Base-by-base conservation (phyloP, 64 coral and sea anemone genomes). In the Porites lutea region DNA sequence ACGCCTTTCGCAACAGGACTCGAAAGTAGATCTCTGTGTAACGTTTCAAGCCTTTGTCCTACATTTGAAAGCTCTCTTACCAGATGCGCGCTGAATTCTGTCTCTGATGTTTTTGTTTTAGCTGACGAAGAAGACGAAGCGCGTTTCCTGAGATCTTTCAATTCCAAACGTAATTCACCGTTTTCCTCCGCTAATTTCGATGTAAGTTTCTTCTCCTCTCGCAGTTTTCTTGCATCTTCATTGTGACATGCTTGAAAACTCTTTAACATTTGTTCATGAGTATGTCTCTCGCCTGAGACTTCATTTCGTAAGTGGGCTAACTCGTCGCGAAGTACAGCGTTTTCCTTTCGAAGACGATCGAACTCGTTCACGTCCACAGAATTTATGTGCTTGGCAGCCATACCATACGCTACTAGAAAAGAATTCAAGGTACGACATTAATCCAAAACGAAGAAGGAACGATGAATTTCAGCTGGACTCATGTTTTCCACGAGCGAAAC, bases 221-320 rank as follows among this genome's bases (percentile, higher is more conserved):
- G 19, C 47, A 94, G n/a, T 37, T 94, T 89, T 57, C 78, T 94
- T 46, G 87, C 66, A 75, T 94, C 87, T 82, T 94, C 92, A 60
- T 89, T 89, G 23, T 94, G 92, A 65, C 69, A 67, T 58, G 81
- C 70, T 82, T 94, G 67, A 48, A 94, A 94, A 16, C 78, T 88
- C 77, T 94, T 82, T n/a, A 94, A 52, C 80, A 94, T 67, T 48
- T 94, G 69, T 59, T 94, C 88, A 20, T 94, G 92, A 55, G 92
- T 94, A 74, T 94, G 87, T 77, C 92, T 89, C 52, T 94, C 92
- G 68, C 75, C 22, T 3, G 92, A 27, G 20, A 94, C 79, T 85
- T 94, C 92, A 9, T 94, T 87, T 37, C 92, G 87, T 18, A 94
- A 65, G 15, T 94, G 88, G 45, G 53, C 82, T 52, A 94, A 77